Base-by-base conservation (phyloP, 2,113 vertebrate genomes). In the Triplophysa rosa region DNA sequence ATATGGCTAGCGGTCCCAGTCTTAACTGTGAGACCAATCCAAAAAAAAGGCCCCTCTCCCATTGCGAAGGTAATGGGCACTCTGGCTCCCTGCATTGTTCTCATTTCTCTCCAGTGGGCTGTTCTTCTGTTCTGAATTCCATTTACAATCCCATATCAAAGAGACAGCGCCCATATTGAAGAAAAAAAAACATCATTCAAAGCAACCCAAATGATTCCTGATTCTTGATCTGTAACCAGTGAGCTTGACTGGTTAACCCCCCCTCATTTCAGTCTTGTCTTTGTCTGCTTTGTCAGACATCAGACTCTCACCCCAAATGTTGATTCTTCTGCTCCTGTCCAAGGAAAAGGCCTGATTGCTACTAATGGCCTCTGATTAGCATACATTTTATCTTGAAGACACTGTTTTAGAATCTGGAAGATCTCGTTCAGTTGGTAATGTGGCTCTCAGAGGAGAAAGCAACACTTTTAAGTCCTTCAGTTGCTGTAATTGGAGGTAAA, bases 331-430 rank as follows among this genome's bases (percentile, higher is more conserved):
- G 78, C 67, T 77, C 58, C 61, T 47, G 77, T 75, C 70, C 42
- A 17, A 67, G 69, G 16, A 65, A 24, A 67, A 26, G 67, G 73
- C 81, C 68, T 85, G 78, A 84, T 72, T 67, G 23, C 83, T 83
- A 73, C 78, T 86, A 82, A 78, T 83, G 80, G 80, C 61, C 66
- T 80, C 74, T 72, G 64, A 80, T 85, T 85, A 83, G 37, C 81
- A 83, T 85, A 64, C 58, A 67, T 83, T 83, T 73, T 80, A 78
- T 80, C 77, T 76, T 83, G 24, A 23, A 42, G 37, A 73, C 79
- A 74, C 70, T 80, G 69, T 74, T 78, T 79, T 62, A 79, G 63
- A 16, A 67, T 54, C 76, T 33, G n/a, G 54, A 79, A 63, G 42
- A 33, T 37, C 81, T 78, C 47, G 42, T 63, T 72, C 49, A 67